Evolutionary conservation across 2,888 invertebrate genomes (phyloP).

Genomic region (Tetragnatha montana): DNA sequence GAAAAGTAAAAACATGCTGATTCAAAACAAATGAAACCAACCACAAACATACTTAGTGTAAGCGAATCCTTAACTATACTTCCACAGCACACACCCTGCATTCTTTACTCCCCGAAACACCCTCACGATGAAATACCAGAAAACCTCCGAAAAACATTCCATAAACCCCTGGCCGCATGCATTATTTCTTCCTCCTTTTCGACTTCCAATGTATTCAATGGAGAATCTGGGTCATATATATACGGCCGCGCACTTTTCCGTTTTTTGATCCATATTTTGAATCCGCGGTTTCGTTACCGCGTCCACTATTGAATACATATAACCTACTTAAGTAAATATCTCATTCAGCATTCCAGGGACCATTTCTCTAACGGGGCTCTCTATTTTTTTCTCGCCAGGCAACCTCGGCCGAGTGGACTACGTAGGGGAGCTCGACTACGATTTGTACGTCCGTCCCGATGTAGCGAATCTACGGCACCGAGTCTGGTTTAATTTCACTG

Average conservation of each 20-base stretch:
- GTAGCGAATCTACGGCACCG: constrained; percentile 94
- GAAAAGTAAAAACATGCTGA: not conserved
- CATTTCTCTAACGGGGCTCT: constrained; percentile 46
- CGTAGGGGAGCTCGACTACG: constrained; percentile 95
- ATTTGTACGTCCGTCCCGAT: constrained; percentile 95
- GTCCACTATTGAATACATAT: constrained; percentile 67
- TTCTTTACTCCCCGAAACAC: not conserved
- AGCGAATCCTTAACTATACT: not conserved
- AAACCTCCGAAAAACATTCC: constrained; percentile 26
- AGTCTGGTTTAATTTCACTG: constrained; percentile 99
- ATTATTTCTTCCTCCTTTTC: constrained; percentile 17
- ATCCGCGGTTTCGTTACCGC: constrained; percentile 36
- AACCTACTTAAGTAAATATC: constrained; percentile 69
- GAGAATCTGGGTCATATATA: constrained; percentile 19
- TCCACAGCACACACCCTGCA: not conserved
- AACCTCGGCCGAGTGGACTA: constrained; percentile 97
- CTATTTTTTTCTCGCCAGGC: constrained; percentile 75
- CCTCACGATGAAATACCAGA: not conserved
- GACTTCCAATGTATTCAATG: constrained; percentile 40
- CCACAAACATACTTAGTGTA: not conserved
- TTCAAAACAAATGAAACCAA: not conserved
- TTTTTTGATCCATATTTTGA: constrained; percentile 61
- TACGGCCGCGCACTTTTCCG: constrained; percentile 18
- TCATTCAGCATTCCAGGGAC: constrained; percentile 40
- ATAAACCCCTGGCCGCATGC: constrained; percentile 29